Evolutionary conservation across 2,888 invertebrate genomes (phyloP).

Genomic region (Rhynchonema sp.): DNA sequence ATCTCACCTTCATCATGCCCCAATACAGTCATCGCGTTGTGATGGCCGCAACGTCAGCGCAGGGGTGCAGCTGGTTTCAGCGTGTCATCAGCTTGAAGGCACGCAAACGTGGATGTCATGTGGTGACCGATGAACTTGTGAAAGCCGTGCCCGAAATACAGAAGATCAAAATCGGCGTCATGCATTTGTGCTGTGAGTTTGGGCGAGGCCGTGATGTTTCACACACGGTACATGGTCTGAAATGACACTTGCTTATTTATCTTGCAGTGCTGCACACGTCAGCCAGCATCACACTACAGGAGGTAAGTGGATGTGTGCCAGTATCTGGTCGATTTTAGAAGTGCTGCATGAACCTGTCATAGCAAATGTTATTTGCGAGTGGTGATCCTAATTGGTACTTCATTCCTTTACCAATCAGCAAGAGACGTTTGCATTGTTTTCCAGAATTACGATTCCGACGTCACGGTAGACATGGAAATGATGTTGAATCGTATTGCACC

Average conservation of each 20-base stretch:
- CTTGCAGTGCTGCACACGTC: slow-evolving; percentile 81
- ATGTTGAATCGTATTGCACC: slow-evolving; percentile 97
- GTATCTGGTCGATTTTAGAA: neutral
- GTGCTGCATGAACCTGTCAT: too few relatives aligned
- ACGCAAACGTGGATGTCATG: slow-evolving; percentile 85
- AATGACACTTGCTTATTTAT: too few relatives aligned
- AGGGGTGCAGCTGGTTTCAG: slow-evolving; percentile 94
- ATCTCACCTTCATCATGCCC: too few relatives aligned
- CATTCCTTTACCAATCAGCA: neutral
- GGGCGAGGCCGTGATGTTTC: too few relatives aligned
- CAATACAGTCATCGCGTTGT: too few relatives aligned
- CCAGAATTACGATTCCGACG: slow-evolving; percentile 93
- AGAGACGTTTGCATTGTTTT: slow-evolving; percentile 9
- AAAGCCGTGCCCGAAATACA: slow-evolving; percentile 42
- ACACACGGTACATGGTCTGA: too few relatives aligned
- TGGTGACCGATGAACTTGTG: slow-evolving; percentile 85
- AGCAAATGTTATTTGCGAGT: too few relatives aligned
- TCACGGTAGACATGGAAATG: slow-evolving; percentile 95
- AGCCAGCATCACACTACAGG: slow-evolving; percentile 85
- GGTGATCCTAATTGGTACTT: too few relatives aligned
- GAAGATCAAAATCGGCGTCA: neutral
- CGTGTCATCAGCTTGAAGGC: slow-evolving; percentile 84
- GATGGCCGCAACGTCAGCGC: slow-evolving; percentile 22
- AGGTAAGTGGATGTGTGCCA: slow-evolving; percentile 19
- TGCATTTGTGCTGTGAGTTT: slow-evolving; percentile 6